Evolutionary conservation across 2,797 vertebrate species (phyloP).

Genomic region (Tokudaia tokunoshimensis): DNA sequence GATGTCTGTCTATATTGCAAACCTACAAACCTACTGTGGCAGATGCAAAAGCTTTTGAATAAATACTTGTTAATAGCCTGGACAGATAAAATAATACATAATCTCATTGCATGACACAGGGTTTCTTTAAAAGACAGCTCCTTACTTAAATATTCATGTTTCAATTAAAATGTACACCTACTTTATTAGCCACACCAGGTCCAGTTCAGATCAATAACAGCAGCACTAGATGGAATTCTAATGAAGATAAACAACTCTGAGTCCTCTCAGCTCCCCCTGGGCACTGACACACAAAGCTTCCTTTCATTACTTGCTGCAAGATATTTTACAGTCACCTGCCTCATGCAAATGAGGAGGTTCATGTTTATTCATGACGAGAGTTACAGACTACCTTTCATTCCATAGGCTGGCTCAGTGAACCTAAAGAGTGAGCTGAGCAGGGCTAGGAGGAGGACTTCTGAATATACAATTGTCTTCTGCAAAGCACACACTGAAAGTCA

Average conservation of each 20-base stretch:
- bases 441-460: constrained; percentile 58
- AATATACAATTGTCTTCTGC: constrained; percentile 67
- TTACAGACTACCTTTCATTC: constrained; percentile 85
- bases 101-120: constrained; percentile 49
- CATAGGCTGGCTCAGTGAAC: constrained; percentile 68
- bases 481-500: constrained; percentile 64
- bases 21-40: constrained; percentile 47
- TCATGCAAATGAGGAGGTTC: constrained; percentile 78
- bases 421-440: constrained; percentile 51
- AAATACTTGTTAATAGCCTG: constrained; percentile 61
- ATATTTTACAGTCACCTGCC: constrained; percentile 83
- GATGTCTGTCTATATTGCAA: background rate
- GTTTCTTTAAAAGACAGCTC: constrained; percentile 60
- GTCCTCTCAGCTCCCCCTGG: constrained; percentile 59
- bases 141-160: constrained; percentile 70
- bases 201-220: constrained; percentile 69
- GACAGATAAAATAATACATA: constrained; percentile 70
- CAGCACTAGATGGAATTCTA: constrained; percentile 76
- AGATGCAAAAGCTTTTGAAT: constrained; percentile 57
- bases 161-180: constrained; percentile 77
- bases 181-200: constrained; percentile 77
- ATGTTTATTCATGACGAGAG: constrained; percentile 81
- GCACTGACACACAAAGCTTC: constrained; percentile 69
- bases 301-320: constrained; percentile 77
- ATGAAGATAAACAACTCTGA: constrained; percentile 74